These are phyloP conservation scores for Scomber colias DNA, from an alignment of 2,113 vertebrate genomes.

Conservation along the genomic window DNA sequence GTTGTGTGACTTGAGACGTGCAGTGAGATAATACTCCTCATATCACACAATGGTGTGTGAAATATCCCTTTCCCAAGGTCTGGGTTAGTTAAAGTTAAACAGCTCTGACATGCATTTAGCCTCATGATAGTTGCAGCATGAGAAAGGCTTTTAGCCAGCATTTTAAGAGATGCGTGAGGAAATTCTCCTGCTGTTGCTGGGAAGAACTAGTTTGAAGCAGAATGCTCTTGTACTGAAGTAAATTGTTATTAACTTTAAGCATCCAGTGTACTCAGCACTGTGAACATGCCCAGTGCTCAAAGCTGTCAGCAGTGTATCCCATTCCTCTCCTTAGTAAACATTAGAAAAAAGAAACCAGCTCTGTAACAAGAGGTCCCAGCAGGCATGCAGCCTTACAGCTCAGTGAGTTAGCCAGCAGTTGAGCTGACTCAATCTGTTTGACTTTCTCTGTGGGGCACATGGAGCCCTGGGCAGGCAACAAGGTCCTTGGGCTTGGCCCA, in stretches of 20 bases:
- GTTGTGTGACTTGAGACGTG: background rate
- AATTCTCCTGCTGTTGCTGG: constrained; percentile 24
- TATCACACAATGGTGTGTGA: background rate
- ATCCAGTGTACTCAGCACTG: constrained; percentile 10
- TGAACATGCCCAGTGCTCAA: constrained; percentile 41
- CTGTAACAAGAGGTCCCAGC: constrained; percentile 68
- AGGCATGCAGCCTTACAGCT: constrained; percentile 57
- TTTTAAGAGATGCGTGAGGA: constrained; percentile 1
- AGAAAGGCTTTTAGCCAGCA: constrained; percentile 19
- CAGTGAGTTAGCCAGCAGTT: constrained; percentile 71
- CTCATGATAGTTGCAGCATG: constrained; percentile 3
- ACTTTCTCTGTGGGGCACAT: constrained; percentile 74
- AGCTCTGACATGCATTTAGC: background rate
- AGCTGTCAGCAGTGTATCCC: constrained; percentile 49
- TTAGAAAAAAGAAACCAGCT: constrained; percentile 48
- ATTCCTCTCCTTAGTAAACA: constrained; percentile 64
- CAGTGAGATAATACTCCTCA: background rate
- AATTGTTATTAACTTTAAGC: constrained; percentile 33
- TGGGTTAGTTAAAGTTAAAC: background rate
- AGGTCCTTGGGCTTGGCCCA: constrained; percentile 70
- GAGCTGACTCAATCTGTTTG: constrained; percentile 78
- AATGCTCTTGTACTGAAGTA: constrained; percentile 13
- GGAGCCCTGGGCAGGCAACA: constrained; percentile 74
- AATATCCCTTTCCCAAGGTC: constrained; percentile 11
- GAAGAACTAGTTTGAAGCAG: constrained; percentile 26